Evolutionary conservation across 2,888 invertebrate genomes (phyloP).

Genomic region (Pammene fasciana): DNA sequence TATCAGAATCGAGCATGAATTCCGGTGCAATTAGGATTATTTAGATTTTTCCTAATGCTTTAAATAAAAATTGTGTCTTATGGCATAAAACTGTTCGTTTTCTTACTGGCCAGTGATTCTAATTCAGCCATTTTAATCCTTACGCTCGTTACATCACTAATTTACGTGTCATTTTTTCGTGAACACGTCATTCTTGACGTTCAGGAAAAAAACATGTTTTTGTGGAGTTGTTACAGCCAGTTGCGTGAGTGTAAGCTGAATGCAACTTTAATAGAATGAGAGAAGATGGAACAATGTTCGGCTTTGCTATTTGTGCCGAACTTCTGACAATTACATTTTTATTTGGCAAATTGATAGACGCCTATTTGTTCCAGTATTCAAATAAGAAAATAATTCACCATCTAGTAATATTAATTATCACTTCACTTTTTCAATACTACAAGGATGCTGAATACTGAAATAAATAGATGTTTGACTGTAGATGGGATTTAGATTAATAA

Average conservation of each 20-base stretch:
- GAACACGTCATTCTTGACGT: constrained; percentile 31
- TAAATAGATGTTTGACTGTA: no score
- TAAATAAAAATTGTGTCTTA: constrained; percentile 15
- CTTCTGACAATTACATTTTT: not conserved
- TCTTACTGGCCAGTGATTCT: constrained; percentile 19
- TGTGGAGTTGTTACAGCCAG: not conserved
- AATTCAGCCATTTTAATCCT: constrained; percentile 34
- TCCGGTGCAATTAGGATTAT: not conserved
- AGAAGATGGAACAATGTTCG: not conserved
- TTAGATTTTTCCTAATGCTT: not conserved
- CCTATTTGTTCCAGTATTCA: no score
- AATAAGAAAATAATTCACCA: no score
- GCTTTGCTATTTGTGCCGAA: not conserved
- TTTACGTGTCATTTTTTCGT: constrained; percentile 32
- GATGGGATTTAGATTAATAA: no score
- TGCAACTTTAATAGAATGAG: not conserved
- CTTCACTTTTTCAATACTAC: no score
- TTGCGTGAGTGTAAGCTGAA: not conserved
- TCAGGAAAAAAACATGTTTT: constrained; percentile 27
- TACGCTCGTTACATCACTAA: constrained; percentile 39
- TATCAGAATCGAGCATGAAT: not conserved
- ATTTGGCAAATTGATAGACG: no score
- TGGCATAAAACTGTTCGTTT: constrained; percentile 28
- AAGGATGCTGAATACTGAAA: no score
- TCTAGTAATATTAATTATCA: no score